Evolutionary conservation across 92 coral and sea anemone genomes (phyloP).

Genomic region (Heliopora coerulea): DNA sequence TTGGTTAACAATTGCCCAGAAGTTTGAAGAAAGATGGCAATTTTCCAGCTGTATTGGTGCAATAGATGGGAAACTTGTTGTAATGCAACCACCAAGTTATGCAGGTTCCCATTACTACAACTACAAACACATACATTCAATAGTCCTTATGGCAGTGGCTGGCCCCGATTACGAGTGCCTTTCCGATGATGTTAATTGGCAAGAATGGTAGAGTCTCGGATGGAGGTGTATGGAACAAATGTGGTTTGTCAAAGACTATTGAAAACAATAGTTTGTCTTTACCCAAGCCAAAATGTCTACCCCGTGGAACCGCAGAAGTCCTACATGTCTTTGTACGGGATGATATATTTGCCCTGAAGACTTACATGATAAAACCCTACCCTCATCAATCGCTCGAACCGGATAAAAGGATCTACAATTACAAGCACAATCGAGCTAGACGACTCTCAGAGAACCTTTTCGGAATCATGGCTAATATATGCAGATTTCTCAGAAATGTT

Average conservation of each 20-base stretch:
- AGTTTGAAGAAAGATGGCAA: slow-evolving; percentile 34
- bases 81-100: slow-evolving; percentile 31
- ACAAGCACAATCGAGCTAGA: background rate
- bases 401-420: background rate
- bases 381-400: background rate
- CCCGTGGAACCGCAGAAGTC: background rate
- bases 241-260: slow-evolving; percentile 19
- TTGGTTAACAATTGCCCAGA: slow-evolving; percentile 38
- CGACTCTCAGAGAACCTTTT: background rate
- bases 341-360: background rate
- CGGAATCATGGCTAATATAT: background rate
- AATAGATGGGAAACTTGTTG: slow-evolving; percentile 43
- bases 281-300: slow-evolving; percentile 21
- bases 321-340: slow-evolving; percentile 13
- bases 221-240: slow-evolving; percentile 55
- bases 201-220: slow-evolving; percentile 45
- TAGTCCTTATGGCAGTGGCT: slow-evolving; percentile 49
- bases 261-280: slow-evolving; percentile 33
- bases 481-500: background rate
- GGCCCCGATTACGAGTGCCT: slow-evolving; percentile 52
- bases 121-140: slow-evolving; percentile 45
- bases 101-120: slow-evolving; percentile 47
- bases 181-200: slow-evolving; percentile 40
- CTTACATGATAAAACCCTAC: background rate
- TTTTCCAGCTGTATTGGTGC: slow-evolving; percentile 44